phyloP scores from a whole-genome alignment of 2,797 vertebrate species.

The Acanthopagrus latus region DNA sequence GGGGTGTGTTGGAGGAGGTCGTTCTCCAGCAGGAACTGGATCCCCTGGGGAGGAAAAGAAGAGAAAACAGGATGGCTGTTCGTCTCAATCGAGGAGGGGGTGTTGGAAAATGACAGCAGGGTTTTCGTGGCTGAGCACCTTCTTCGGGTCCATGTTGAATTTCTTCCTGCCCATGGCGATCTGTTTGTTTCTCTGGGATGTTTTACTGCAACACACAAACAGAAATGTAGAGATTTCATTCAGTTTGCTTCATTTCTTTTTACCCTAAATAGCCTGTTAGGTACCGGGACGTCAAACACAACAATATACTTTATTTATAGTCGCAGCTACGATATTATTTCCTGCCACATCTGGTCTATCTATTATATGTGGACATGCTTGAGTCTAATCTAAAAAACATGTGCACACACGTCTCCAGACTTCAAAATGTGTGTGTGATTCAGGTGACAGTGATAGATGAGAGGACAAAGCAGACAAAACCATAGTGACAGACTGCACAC shows the following conservation, averaged over 20 bases:
- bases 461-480: conserved; percentile 9
- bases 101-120: conserved; percentile 40
- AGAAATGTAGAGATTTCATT: conserved; percentile 11
- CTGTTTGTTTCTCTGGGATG: conserved; percentile 97
- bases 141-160: conserved; percentile 99
- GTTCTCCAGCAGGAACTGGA: conserved; percentile 96
- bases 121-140: conserved; percentile 82
- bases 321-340: not conserved
- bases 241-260: not conserved
- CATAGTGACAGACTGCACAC: conserved; percentile 18
- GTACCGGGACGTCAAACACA: not conserved
- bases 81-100: conserved; percentile 15
- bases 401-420: not conserved
- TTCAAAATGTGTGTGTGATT: not conserved
- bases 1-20: conserved; percentile 95
- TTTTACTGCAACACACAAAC: conserved; percentile 87
- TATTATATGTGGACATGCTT: not conserved
- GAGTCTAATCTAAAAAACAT: conserved; percentile 20
- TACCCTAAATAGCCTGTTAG: not conserved
- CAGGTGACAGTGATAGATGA: conserved; percentile 31
- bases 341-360: conserved; percentile 23
- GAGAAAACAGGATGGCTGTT: conserved; percentile 24
- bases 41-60: conserved; percentile 85
- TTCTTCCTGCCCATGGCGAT: conserved; percentile 98
- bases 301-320: conserved; percentile 34